These are phyloP conservation scores for Acanthisitta chloris DNA, from an alignment of 2,113 vertebrate species.

Conservation along the genomic window DNA sequence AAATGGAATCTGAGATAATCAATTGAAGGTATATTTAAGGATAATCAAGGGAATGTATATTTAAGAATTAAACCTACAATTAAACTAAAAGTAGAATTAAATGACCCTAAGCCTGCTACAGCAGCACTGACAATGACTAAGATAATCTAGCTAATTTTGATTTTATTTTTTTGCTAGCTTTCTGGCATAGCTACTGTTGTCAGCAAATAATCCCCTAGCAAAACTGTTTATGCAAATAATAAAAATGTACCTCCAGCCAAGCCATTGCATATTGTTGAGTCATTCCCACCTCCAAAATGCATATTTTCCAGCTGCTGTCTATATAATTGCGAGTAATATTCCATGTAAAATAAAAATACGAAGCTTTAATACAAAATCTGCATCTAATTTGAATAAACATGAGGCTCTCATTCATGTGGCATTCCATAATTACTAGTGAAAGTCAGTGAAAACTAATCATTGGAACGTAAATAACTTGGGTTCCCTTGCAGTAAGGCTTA, in stretches of 20 bases:
- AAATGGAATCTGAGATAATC: slow-evolving; percentile 37
- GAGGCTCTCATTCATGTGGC: not conserved
- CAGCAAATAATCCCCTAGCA: not conserved
- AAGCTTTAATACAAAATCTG: not conserved
- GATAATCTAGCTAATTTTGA: not conserved
- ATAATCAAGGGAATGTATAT: slow-evolving; percentile 18
- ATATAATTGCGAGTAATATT: not conserved
- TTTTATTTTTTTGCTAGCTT: not conserved
- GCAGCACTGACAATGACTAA: not conserved
- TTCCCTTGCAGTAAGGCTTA: not conserved
- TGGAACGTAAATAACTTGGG: not conserved
- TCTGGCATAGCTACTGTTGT: not conserved
- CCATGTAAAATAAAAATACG: not conserved
- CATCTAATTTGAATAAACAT: not conserved
- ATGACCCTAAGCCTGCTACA: not conserved
- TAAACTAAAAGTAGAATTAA: slow-evolving; percentile 47
- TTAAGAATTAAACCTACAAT: slow-evolving; percentile 49
- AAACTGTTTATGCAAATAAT: not conserved
- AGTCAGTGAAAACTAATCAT: not conserved
- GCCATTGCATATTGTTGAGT: not conserved
- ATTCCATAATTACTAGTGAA: not conserved
- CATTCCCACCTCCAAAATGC: not conserved
- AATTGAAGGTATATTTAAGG: slow-evolving; percentile 24
- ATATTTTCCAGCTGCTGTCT: not conserved
- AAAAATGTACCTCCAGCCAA: not conserved